Conservation (phyloP, 2,888 invertebrate species). For the Thecophora atra region DNA sequence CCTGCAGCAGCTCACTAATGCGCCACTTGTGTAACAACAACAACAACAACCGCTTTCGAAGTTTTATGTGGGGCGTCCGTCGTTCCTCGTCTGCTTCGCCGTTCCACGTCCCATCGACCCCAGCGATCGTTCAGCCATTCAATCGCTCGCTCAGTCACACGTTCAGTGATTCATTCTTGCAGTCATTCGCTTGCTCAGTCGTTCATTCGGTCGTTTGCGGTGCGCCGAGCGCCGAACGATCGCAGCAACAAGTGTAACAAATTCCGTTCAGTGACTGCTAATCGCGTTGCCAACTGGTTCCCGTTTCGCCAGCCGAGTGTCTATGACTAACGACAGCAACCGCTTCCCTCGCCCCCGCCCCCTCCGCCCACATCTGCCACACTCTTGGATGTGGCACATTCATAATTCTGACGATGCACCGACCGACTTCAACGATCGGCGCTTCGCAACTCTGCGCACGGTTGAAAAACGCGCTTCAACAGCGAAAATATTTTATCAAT, state of each 20-base stretch:
- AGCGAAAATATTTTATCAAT: conserved; percentile 2
- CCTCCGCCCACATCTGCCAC: too few relatives aligned
- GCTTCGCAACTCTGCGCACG: neutral
- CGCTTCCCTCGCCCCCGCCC: conserved; percentile 5
- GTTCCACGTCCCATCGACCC: too few relatives aligned
- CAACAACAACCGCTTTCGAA: conserved; percentile 11
- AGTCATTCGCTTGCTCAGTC: neutral
- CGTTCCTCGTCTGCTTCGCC: too few relatives aligned
- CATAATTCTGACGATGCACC: conserved; percentile 1
- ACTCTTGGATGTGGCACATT: neutral
- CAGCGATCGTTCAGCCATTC: too few relatives aligned
- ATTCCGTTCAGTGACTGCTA: conserved; percentile 22
- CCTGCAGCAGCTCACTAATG: conserved; percentile 23
- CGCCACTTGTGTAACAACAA: conserved; percentile 33
- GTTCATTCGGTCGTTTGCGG: neutral
- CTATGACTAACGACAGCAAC: conserved; percentile 25
- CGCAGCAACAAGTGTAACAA: conserved; percentile 30
- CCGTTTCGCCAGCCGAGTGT: conserved; percentile 11
- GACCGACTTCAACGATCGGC: conserved; percentile 43
- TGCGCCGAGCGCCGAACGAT: conserved; percentile 23
- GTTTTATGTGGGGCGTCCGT: conserved; percentile 26
- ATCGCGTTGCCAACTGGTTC: conserved; percentile 30
- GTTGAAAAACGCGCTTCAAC: neutral
- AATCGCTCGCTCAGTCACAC: neutral
- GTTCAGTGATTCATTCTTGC: too few relatives aligned